Base-by-base conservation (phyloP, 2,888 invertebrate genomes). In the Prenolepis imparis region DNA sequence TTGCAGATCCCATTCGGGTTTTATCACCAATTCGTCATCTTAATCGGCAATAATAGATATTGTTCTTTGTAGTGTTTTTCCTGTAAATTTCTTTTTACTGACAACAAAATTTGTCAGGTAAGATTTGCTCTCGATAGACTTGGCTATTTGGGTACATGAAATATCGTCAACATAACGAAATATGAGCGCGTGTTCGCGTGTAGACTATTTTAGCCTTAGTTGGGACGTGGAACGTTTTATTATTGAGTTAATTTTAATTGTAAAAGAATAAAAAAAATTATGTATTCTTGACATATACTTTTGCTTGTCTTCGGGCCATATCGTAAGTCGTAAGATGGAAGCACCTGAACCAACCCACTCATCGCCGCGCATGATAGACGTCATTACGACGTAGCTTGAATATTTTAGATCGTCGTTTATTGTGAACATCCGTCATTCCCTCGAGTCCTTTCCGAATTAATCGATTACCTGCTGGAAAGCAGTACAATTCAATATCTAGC, bases 241-340 rank as follows among this genome's bases (percentile, higher is more conserved):
- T 83, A 86, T 86, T 90, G 84, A 90, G 86, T 88, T 86, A 77
- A 82, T 82, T 89, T 88, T 86, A 77, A 82, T 82, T 89, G 88
- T 88, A 84, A 86, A 89, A 89, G 88, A 86, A 88, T 87, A 88
- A 86, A 85, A n/a, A n/a, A 85, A 88, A 84, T 48, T 85, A 70
- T 86, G 86, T 89, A 90, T 85, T 87, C 84, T 90, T 80, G 68
- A 80, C 83, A 83, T 82, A 32, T 24, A 8, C 15, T 12, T 59
- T 21, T 70, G 15, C 5, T 3, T 44, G 32, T 59, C 28, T 55
- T 32, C 32, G 12, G 18, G 44, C 18, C 44, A 4, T 39, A 44
- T 73, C 59, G 18, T 41, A 59, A 80, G 78, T 73, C 59, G 18
- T 41, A 59, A 80, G 78, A 72, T 78, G 73, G 73, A 78, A 32